These are phyloP conservation scores for Harpegnathos saltator DNA, from an alignment of 1,140 invertebrate genomes.

Conservation along the genomic window DNA sequence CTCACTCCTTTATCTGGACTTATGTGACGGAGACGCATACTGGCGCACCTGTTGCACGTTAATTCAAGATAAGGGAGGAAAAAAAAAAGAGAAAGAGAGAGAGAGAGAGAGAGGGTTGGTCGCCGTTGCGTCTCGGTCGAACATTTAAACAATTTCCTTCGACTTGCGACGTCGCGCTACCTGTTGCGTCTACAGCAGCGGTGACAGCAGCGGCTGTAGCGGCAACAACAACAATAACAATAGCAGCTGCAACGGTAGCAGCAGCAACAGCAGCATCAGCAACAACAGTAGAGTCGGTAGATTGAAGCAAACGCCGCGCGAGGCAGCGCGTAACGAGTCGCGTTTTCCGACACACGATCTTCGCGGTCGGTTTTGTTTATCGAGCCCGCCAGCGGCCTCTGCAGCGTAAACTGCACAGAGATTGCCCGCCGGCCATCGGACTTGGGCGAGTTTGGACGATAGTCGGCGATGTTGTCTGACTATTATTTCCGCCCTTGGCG, in stretches of 20 bases:
- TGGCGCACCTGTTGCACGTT: slow-evolving; percentile 81
- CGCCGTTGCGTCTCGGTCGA: slow-evolving; percentile 71
- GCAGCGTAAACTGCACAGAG: slow-evolving; percentile 29
- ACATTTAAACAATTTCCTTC: slow-evolving; percentile 80
- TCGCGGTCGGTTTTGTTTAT: slow-evolving; percentile 33
- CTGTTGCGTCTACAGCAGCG: slow-evolving; percentile 68
- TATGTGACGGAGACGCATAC: slow-evolving; percentile 70
- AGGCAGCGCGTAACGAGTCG: background rate
- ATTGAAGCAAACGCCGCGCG: no score
- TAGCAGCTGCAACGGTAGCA: no score
- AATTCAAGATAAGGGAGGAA: slow-evolving; percentile 79
- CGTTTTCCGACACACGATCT: slow-evolving; percentile 23
- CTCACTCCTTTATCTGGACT: slow-evolving; percentile 64
- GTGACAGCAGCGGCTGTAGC: no score
- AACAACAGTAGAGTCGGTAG: background rate
- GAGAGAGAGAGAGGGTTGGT: slow-evolving; percentile 60
- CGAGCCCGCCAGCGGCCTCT: background rate
- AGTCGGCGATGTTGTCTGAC: background rate
- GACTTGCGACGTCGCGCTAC: slow-evolving; percentile 69
- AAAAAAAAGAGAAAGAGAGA: background rate
- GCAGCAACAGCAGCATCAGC: no score
- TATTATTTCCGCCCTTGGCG: slow-evolving; percentile 30
- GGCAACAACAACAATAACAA: no score
- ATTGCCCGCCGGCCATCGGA: background rate
- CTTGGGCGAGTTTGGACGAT: slow-evolving; percentile 30